phyloP scores from a whole-genome alignment of 2,797 vertebrate genomes.

The Danio albolineatus region DNA sequence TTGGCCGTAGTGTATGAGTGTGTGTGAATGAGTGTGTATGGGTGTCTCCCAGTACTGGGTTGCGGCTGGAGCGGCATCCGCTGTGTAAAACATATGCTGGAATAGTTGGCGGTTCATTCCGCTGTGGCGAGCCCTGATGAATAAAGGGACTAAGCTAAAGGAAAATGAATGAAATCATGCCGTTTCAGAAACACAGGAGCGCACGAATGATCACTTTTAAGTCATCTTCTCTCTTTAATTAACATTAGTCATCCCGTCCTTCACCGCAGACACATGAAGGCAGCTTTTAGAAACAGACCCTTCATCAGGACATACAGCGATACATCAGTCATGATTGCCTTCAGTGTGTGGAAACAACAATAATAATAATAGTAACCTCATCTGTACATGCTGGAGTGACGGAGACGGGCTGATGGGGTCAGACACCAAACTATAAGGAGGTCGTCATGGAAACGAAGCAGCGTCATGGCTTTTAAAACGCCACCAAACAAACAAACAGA shows the following conservation, averaged over 20 bases:
- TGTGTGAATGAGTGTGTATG: no score
- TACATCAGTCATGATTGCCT: constrained; percentile 70
- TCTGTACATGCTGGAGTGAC: constrained; percentile 35
- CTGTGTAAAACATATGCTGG: no score
- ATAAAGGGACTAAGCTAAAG: no score
- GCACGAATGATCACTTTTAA: constrained; percentile 11
- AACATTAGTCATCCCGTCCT: constrained; percentile 60
- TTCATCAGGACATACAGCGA: constrained; percentile 68
- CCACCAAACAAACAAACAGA: neutral
- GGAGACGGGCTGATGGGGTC: constrained; percentile 15
- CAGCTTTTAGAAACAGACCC: constrained; percentile 66
- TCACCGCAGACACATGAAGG: constrained; percentile 54
- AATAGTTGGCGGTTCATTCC: no score
- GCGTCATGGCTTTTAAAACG: neutral
- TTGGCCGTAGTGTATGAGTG: no score
- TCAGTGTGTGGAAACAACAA: neutral
- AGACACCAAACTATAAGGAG: constrained; percentile 62
- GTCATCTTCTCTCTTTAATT: constrained; percentile 27
- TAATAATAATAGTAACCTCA: neutral
- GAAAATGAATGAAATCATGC: no score
- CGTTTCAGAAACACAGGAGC: no score
- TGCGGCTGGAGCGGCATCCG: no score
- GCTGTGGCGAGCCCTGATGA: no score
- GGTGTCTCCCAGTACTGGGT: no score
- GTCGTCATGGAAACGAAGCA: constrained; percentile 67